Base-by-base conservation (phyloP, 2,113 vertebrate species). In the Elaphurus davidianus region DNA sequence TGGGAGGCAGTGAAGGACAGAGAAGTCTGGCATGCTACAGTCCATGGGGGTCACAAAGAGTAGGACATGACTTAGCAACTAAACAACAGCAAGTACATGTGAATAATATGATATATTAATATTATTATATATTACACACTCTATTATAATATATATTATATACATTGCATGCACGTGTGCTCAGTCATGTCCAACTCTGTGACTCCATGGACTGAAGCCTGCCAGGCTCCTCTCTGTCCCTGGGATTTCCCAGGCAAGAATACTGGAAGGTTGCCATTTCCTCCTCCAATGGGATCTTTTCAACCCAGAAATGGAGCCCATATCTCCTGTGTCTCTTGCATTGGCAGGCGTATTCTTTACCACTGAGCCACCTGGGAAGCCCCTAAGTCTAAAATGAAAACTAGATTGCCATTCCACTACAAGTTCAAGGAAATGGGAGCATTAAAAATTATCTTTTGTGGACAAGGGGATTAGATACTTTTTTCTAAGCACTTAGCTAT, bases 371-470 rank as follows among this genome's bases (percentile, higher is more conserved):
- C 67, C 36, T 40, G 10, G 21, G 67, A 23, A 74, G 67, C 10
- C 36, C n/a, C 67, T 54, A 45, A 7, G 9, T 64, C 43, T 50
- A 54, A 87, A 93, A 52, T 55, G 71, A 82, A 87, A 92, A 95
- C 79, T 94, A 74, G 90, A 60, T 90, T 88, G 71, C 93, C 85
- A 90, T 93, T 97, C 91, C 5, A 0, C 30, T 82, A 91, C 28
- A 78, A 91, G 36, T 97, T 95, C 33, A 96, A 87, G 11, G 19
- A 25, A 97, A 91, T 84, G 5, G 0, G 87, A 83, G 89, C 93
- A 40, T 79, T 79, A 6, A 0, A 81, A 94, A 95, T 96, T 81
- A 54, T 59, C 93, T 98, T 79, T 86, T 82, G 28, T 86, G 21
- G 23, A 76, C 95, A 25, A 96, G 55, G 76, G 50, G 76, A 93